phyloP scores from a whole-genome alignment of 2,113 vertebrate genomes.

The Pteropus alecto region DNA sequence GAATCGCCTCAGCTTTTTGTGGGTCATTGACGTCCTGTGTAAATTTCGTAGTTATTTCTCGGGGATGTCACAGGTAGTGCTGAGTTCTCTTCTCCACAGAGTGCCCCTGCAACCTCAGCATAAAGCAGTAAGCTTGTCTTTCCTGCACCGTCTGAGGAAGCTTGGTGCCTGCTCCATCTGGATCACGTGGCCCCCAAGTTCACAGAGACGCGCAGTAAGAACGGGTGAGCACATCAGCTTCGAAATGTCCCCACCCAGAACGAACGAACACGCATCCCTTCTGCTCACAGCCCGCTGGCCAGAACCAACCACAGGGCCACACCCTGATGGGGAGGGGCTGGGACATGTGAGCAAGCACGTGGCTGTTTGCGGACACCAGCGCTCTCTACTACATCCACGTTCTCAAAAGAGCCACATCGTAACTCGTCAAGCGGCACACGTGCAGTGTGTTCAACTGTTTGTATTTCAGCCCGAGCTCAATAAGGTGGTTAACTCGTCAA shows the following conservation, averaged over 20 bases:
- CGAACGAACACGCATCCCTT: accelerated
- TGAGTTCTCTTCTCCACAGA: too few relatives aligned
- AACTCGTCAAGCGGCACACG: too few relatives aligned
- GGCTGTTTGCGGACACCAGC: accelerated
- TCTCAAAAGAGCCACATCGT: not conserved
- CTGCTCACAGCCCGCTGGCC: accelerated
- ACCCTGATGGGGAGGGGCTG: not conserved
- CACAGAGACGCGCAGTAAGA: accelerated
- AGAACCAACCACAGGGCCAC: not conserved
- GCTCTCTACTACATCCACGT: not conserved
- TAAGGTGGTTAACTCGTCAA: not conserved
- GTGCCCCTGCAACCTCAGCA: not conserved
- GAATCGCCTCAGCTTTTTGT: too few relatives aligned
- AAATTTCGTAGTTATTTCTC: too few relatives aligned
- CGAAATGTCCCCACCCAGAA: too few relatives aligned
- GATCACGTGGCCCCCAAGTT: accelerated
- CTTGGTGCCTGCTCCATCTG: not conserved
- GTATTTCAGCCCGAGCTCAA: not conserved
- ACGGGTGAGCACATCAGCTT: accelerated
- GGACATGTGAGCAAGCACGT: not conserved
- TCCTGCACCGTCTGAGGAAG: accelerated
- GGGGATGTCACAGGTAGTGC: too few relatives aligned
- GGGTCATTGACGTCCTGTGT: too few relatives aligned
- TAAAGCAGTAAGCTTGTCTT: accelerated
- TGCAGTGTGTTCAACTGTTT: too few relatives aligned